phyloP scores from a whole-genome alignment of 2,797 vertebrate genomes.

The Bovichtus variegatus region DNA sequence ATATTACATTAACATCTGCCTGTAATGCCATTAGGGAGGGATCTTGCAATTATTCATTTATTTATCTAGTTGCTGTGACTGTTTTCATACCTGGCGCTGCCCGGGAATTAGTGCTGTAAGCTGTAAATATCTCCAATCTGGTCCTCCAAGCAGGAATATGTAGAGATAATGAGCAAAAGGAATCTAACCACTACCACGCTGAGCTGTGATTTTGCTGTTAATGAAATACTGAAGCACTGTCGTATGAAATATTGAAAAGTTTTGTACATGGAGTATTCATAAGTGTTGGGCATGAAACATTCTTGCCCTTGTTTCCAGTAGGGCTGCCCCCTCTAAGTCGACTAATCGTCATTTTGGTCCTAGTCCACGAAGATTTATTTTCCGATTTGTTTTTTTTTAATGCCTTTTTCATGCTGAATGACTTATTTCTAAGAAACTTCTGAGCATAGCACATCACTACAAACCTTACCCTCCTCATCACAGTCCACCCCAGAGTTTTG shows the following conservation, averaged over 20 bases:
- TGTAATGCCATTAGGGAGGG: slow-evolving; percentile 41
- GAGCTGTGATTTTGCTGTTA: slow-evolving; percentile 36
- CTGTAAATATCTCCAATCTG: slow-evolving; percentile 44
- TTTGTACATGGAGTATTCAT: slow-evolving; percentile 23
- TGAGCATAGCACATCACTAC: too few species aligned
- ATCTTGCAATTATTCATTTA: slow-evolving; percentile 47
- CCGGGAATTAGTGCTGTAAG: slow-evolving; percentile 4
- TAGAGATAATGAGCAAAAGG: slow-evolving; percentile 19
- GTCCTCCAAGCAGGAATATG: not conserved
- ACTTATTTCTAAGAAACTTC: too few species aligned
- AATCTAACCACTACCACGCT: not conserved
- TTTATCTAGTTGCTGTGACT: slow-evolving; percentile 30
- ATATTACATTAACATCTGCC: slow-evolving; percentile 58
- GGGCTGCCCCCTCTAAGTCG: too few species aligned
- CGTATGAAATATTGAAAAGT: slow-evolving; percentile 54
- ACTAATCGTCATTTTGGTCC: too few species aligned
- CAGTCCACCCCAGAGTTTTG: not conserved
- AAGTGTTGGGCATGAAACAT: slow-evolving; percentile 15
- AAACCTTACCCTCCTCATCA: not conserved
- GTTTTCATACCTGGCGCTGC: slow-evolving; percentile 32
- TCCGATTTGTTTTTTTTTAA: too few species aligned
- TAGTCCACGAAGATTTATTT: too few species aligned
- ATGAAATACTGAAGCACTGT: slow-evolving; percentile 31
- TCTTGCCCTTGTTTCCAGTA: slow-evolving; percentile 14
- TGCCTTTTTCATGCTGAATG: too few species aligned